Conservation (phyloP, 2,113 vertebrate species). For the Trinectes maculatus region DNA sequence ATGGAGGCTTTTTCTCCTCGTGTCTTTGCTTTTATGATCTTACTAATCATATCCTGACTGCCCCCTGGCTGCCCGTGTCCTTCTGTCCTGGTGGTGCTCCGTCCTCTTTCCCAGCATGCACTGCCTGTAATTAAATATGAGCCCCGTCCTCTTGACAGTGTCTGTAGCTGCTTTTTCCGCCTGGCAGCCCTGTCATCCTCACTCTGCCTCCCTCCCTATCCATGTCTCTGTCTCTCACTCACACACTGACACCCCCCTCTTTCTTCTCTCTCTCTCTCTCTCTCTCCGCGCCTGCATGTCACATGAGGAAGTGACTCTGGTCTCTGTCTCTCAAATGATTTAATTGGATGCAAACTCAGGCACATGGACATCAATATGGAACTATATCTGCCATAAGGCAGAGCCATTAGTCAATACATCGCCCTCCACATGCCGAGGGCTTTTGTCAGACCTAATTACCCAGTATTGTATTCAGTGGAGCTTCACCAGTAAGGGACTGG, state of each 20-base stretch:
- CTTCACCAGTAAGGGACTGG: constrained; percentile 68
- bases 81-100: constrained; percentile 70
- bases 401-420: constrained; percentile 77
- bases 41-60: constrained; percentile 75
- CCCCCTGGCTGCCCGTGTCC: constrained; percentile 74
- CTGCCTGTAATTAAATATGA: constrained; percentile 78
- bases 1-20: constrained; percentile 58
- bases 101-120: constrained; percentile 73
- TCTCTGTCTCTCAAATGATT: constrained; percentile 80
- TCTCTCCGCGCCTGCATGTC: constrained; percentile 62
- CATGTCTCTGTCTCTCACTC: constrained; percentile 43
- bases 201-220: constrained; percentile 14
- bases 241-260: constrained; percentile 31
- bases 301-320: constrained; percentile 75
- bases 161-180: constrained; percentile 64
- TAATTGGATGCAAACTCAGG: constrained; percentile 82
- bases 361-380: constrained; percentile 76
- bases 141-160: constrained; percentile 70
- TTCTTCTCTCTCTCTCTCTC: constrained; percentile 10
- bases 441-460: constrained; percentile 76
- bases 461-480: constrained; percentile 80
- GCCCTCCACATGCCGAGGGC: constrained; percentile 67
- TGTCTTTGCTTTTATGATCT: constrained; percentile 78
- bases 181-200: constrained; percentile 57
- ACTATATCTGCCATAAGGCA: constrained; percentile 79